Evolutionary conservation across 2,113 vertebrate genomes (phyloP), one percentile per base, ranked within the genome.

Genomic region (Syngnathoides biaculeatus): DNA sequence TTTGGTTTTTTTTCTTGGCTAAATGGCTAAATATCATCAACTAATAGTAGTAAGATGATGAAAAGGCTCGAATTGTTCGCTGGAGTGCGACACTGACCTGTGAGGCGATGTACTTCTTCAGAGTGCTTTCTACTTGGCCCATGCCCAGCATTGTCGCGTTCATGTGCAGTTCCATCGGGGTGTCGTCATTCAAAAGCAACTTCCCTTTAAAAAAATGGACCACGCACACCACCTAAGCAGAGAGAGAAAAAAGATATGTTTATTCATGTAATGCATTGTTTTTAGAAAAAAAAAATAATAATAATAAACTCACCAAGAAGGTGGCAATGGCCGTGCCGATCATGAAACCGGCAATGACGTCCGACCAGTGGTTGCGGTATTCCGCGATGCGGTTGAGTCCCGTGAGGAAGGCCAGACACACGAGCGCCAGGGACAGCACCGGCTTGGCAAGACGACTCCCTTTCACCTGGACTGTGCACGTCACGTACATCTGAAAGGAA

Each of bases 361-460:
- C 97, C 3, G 96, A 94, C 97, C 97, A 98, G 77, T 99, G 97
- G 92, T 99, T 99, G 64, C 97, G 94, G 87, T 99, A 98, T 80
- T 99, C 97, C 35, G 97, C 95, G 84, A 98, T 96, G 73, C 97
- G 94, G 91, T 99, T 99, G 79, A 99, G 91, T 75, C 97, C 97
- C 20, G 95, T 96, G 76, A 99, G 94, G 75, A 99, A 98, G 55
- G 97, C 97, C 92, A 97, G 84, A 73, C 95, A 98, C 92, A 98
- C 92, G 79, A 98, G 90, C 14, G 95, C 91, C 67, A 99, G 91
- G 66, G 96, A 98, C 39, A 98, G 84, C 67, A 98, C 93, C 0
- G 97, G 96, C 80, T 98, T 98, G 77, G 96, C 96, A 75, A 99
- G 92, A 72, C 95, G 94, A 40, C 95, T 98, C 80, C 96, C 95